Base-by-base conservation (phyloP, 2,888 invertebrate species). In the Netelia inedita region DNA sequence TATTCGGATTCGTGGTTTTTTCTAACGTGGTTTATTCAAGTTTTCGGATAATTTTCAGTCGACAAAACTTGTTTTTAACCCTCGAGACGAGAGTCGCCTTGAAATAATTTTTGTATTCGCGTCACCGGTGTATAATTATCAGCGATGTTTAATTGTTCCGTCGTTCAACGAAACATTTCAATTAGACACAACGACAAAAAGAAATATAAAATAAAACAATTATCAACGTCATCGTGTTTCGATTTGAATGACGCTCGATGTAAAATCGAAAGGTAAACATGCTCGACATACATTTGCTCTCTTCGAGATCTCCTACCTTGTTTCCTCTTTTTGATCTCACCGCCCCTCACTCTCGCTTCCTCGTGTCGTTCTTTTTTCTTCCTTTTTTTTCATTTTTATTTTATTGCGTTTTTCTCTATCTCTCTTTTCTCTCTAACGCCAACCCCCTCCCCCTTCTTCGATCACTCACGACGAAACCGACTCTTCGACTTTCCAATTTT, bases 401-500 rank as follows among this genome's bases (percentile, higher is more conserved):
- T 46, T 46, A 46, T 46, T 46, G 10, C 23, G 1, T 21, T 57
- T 23, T 28, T 76, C 61, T 73, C 43, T 19, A 14, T 28, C 59
- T 35, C 21, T 61, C 2, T 50, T 53, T 8, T 74, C 61, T 61
- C 53, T 61, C 21, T 75, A 46, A 1, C 16, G 23, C 2, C n/a
- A 6, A n/a, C 43, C 21, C 21, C 23, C 35, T 53, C 41, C 9
- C 21, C 19, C 21, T 43, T 41, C 35, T 19, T 53, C 50, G 23
- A 46, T 28, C 28, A 65, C 28, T 61, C 59, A 65, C 65, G 41
- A 55, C 28, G 35, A 69, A 21, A 57, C 11, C 16, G n/a, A 57
- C 65, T 65, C 68, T 14, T 28, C 63, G 63, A 59, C 53, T n/a
- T 16, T 28, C 61, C 21, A 53, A 68, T 61, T 79, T 46, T 28